Percentiles rank a stretch among this genome's conserved stretches.
These are phyloP conservation scores for Galaxea fascicularis DNA, from an alignment of 92 coral and sea anemone species.

Conservation along the genomic window DNA sequence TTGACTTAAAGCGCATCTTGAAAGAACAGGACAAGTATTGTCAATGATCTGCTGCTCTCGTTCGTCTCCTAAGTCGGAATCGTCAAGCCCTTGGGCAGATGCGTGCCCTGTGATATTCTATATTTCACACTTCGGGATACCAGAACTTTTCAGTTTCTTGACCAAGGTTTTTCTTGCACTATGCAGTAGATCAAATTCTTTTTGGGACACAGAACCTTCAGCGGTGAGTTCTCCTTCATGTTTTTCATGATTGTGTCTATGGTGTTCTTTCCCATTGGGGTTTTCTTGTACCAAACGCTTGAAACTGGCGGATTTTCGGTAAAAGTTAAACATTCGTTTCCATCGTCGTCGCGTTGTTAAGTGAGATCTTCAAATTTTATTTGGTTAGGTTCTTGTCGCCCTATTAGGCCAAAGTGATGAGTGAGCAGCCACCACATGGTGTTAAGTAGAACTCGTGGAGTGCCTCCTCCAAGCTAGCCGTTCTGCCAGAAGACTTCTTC, in stretches of 20 bases:
- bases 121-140: too few relatives aligned
- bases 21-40: background rate
- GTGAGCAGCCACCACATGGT: slow-evolving; percentile 44
- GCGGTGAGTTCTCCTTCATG: slow-evolving; percentile 57
- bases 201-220: slow-evolving; percentile 25
- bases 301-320: slow-evolving; percentile 57
- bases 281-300: too few relatives aligned
- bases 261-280: too few relatives aligned
- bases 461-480: background rate
- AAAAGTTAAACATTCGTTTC: slow-evolving; percentile 24
- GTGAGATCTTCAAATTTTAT: background rate
- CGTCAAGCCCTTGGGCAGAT: background rate
- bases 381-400: background rate
- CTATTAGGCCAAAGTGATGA: background rate
- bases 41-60: slow-evolving; percentile 1
- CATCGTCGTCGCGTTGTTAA: slow-evolving; percentile 3
- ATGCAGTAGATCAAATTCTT: slow-evolving; percentile 63
- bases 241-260: slow-evolving; percentile 47
- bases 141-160: too few relatives aligned
- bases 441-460: slow-evolving; percentile 3
- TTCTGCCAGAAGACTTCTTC: background rate
- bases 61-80: background rate
- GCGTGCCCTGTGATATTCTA: slow-evolving; percentile 1
- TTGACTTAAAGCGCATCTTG: background rate
- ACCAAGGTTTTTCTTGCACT: slow-evolving; percentile 49